These are phyloP conservation scores for Albula goreensis DNA, from an alignment of 2,113 vertebrate genomes.

Conservation along the genomic window DNA sequence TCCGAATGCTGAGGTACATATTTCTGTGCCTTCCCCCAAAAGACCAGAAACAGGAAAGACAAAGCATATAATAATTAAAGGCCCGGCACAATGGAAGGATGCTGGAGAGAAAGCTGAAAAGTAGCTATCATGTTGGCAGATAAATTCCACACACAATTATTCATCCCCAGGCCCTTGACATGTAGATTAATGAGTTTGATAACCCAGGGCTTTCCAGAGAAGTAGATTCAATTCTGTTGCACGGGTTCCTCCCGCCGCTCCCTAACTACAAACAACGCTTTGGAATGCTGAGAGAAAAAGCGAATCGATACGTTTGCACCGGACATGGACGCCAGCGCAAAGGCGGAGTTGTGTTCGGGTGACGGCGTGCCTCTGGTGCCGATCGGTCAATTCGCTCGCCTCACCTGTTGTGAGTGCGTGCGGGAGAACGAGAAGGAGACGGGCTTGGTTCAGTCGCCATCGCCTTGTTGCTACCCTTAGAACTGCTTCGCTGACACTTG, in stretches of 20 bases:
- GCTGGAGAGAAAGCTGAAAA: conserved; percentile 82
- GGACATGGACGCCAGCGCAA: conserved; percentile 69
- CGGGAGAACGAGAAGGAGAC: neutral
- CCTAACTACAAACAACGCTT: conserved; percentile 70
- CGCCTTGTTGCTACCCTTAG: neutral
- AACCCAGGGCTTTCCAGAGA: conserved; percentile 89
- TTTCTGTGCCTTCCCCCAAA: conserved; percentile 69
- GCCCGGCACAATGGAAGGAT: conserved; percentile 77
- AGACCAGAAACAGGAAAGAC: conserved; percentile 79
- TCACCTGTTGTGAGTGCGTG: neutral
- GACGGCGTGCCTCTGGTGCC: conserved; percentile 26
- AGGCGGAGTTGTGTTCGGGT: conserved; percentile 63
- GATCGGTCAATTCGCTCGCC: neutral
- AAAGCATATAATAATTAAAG: conserved; percentile 92
- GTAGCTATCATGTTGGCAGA: conserved; percentile 96
- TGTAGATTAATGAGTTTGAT: conserved; percentile 99
- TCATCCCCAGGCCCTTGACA: conserved; percentile 95
- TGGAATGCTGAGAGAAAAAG: conserved; percentile 58
- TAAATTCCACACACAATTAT: conserved; percentile 99
- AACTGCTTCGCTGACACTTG: neutral
- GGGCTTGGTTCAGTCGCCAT: neutral
- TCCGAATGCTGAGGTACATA: conserved; percentile 70
- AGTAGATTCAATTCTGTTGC: conserved; percentile 85
- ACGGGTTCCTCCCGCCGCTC: conserved; percentile 63
- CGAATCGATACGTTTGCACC: conserved; percentile 71